Base-by-base conservation (phyloP, 2,888 invertebrate species). In the Oscheius onirici region DNA sequence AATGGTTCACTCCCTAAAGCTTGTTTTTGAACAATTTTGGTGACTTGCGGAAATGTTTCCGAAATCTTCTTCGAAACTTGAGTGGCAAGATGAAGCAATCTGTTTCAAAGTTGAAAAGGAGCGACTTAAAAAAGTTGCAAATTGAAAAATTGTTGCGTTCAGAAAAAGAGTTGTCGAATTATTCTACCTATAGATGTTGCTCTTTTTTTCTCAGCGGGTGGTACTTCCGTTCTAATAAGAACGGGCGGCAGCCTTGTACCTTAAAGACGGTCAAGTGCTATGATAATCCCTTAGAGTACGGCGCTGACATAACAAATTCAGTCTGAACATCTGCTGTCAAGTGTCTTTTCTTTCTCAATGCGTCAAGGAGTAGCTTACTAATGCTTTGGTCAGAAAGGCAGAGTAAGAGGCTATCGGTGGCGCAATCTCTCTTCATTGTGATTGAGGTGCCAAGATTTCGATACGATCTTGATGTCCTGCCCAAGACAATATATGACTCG, bases 231-330 rank as follows among this genome's bases (percentile, higher is more conserved):
- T 46, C 46, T 63, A 28, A 49, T 63, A 28, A n/a, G 63, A 60
- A 44, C 55, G 46, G 63, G 63, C 63, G 63, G 63, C 63, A 49
- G 26, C n/a, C 26, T n/a, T 26, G 24, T 63, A 49, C 63, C 49
- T 51, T 49, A 66, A 66, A 66, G 66, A 52, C 66, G 66, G 66
- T 66, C 66, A 66, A 66, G 66, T 22, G 41, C 41, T 8, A 24
- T 22, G 52, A 52, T 66, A 54, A 66, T 66, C 66, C 66, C 24
- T 41, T 41, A n/a, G 43, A 66, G 66, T 20, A 28, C 66, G 54
- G 20, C 49, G 66, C 66, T 66, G 66, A 66, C 66, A 66, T 66
- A 66, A 66, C 66, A 54, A 66, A 66, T 54, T 49, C 52, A 66
- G 40, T 52, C 40, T 34, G 52, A 44, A 61, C 44, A 61, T 61